Conservation (phyloP, 2,797 vertebrate species). For the Sternotherus odoratus region DNA sequence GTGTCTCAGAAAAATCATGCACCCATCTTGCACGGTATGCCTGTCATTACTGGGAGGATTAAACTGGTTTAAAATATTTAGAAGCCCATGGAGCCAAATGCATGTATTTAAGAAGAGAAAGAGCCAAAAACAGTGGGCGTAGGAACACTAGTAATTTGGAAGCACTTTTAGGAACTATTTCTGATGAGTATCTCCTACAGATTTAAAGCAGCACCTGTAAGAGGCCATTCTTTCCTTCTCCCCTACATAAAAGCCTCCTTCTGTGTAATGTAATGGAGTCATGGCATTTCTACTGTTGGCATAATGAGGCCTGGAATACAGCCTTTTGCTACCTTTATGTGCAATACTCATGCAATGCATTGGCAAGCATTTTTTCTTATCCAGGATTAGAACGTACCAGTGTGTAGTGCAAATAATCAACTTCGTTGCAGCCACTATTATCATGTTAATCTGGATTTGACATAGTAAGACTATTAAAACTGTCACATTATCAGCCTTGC, state of each 20-base stretch:
- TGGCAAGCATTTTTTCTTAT: conserved; percentile 34
- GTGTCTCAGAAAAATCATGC: conserved; percentile 66
- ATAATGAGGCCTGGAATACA: conserved; percentile 39
- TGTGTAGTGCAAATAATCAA: conserved; percentile 46
- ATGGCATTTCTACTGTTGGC: conserved; percentile 19
- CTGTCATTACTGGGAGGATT: conserved; percentile 68
- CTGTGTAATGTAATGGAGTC: conserved; percentile 31
- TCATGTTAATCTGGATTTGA: conserved; percentile 64
- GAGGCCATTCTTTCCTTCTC: conserved; percentile 9
- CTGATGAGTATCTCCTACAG: conserved; percentile 60
- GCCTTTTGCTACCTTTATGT: neutral
- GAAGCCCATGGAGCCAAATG: conserved; percentile 32
- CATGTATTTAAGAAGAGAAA: conserved; percentile 34
- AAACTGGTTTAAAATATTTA: conserved; percentile 72
- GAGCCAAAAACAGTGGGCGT: conserved; percentile 40
- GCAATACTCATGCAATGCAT: neutral
- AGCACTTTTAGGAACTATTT: conserved; percentile 69
- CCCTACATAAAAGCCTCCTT: neutral
- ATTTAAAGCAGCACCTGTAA: conserved; percentile 67
- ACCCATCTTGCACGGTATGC: conserved; percentile 43
- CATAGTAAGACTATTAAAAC: conserved; percentile 49
- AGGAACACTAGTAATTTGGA: conserved; percentile 53
- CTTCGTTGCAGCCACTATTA: conserved; percentile 50
- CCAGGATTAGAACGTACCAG: conserved; percentile 21
- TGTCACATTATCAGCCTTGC: conserved; percentile 56